Evolutionary conservation across 1,140 invertebrate species (phyloP), one percentile per base, ranked within the genome.

Genomic region (Microplitis mediator): DNA sequence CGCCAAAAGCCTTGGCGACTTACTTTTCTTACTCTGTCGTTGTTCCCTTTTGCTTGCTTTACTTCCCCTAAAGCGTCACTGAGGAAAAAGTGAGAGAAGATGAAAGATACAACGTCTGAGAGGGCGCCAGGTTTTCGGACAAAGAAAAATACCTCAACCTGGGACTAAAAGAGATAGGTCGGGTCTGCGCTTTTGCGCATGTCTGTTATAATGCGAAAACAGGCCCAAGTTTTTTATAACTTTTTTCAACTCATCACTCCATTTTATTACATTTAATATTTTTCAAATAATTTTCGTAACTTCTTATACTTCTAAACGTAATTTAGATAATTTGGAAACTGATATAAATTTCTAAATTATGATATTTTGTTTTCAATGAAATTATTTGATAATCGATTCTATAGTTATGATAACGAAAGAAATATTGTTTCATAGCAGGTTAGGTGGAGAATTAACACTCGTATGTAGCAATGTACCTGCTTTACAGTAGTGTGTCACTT

Each of bases 1-100:
- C 80, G 83, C 84, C 84, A 81, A 86, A 86, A 85, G 82, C 79
- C 81, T 79, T 78, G 36, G 34, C 68, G 31, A 23, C 63, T 56
- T 56, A 35, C 50, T 60, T 39, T 23, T 66, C 32, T 62, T 68
- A 67, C 58, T 66, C 58, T 61, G 62, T 52, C 68, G 52, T 51
- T 65, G 2, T 60, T 45, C 13, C 35, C 39, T n/a, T 31, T 60
- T n/a, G 32, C 16, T 4, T 50, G 23, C 45, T 51, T 70, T 64
- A 39, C 56, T 51, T 45, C 51, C 70, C 11, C 66, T 52, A 62
- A 61, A 72, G 68, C 58, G 52, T 52, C 54, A 58, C 34, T 36
- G 70, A 60, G 51, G 66, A 62, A 51, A 34, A 67, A 67, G 66
- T 51, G 34, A 62, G 14, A 72, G 50, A 13, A 50, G 31, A 36